Evolutionary conservation across 2,113 vertebrate genomes (phyloP).

Genomic region (Semnopithecus entellus): DNA sequence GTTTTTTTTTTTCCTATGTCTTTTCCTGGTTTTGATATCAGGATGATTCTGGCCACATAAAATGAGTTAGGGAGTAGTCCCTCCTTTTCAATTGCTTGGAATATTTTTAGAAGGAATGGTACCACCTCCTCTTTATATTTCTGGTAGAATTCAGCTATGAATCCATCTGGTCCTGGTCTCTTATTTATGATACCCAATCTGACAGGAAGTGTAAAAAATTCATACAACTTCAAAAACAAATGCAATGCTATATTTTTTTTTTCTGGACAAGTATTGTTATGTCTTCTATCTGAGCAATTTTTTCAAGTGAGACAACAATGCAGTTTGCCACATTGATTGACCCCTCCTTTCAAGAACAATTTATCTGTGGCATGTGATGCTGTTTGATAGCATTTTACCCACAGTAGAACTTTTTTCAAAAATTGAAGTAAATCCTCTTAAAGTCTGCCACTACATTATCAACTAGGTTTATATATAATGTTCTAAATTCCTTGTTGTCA

Average conservation of each 20-base stretch:
- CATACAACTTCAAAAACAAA: not conserved
- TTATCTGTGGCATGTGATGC: not conserved
- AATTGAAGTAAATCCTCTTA: not conserved
- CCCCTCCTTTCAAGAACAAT: not conserved
- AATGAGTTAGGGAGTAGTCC: too few relatives aligned
- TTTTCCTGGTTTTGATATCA: too few relatives aligned
- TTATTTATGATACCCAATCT: not conserved
- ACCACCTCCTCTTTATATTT: too few relatives aligned
- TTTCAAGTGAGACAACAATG: not conserved
- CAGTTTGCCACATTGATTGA: not conserved
- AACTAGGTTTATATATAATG: not conserved
- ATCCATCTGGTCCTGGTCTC: too few relatives aligned
- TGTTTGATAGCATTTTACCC: not conserved
- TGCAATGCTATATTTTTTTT: not conserved
- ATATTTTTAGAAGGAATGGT: too few relatives aligned
- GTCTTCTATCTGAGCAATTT: not conserved
- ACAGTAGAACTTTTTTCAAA: not conserved
- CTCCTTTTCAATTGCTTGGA: too few relatives aligned
- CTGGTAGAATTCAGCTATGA: too few relatives aligned
- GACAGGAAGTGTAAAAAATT: not conserved
- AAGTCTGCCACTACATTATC: not conserved
- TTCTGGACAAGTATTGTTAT: not conserved
- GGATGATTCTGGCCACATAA: too few relatives aligned
- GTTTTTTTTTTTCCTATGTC: too few relatives aligned
- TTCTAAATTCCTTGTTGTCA: not conserved